phyloP scores from a whole-genome alignment of 2,888 invertebrate genomes.

The Parnassius apollo region DNA sequence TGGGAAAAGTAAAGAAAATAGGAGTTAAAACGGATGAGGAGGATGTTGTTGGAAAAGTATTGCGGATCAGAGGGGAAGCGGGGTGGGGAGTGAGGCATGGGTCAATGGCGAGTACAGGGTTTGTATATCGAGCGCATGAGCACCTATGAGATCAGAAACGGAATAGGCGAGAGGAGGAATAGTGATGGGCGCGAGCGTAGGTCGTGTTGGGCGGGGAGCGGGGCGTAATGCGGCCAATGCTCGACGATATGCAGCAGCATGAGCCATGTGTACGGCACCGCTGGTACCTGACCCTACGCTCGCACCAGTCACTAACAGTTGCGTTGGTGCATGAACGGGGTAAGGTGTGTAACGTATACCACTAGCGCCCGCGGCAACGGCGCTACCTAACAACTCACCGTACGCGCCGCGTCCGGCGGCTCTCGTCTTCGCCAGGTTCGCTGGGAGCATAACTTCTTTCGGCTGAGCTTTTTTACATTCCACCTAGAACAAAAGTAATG shows the following conservation, averaged over 20 bases:
- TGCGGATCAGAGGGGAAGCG: constrained; percentile 77
- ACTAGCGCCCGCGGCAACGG: constrained; percentile 80
- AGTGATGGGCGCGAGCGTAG: constrained; percentile 62
- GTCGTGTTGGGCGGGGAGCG: constrained; percentile 61
- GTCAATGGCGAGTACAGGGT: constrained; percentile 85
- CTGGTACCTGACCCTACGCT: constrained; percentile 56
- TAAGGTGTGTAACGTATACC: constrained; percentile 84
- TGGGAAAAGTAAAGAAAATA: constrained; percentile 11
- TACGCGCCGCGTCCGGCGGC: constrained; percentile 97
- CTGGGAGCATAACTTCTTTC: constrained; percentile 99
- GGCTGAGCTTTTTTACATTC: constrained; percentile 99
- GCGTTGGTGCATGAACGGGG: constrained; percentile 79
- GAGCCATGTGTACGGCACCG: constrained; percentile 57
- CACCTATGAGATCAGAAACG: constrained; percentile 82
- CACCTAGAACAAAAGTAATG: constrained; percentile 85
- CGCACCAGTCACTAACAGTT: constrained; percentile 66
- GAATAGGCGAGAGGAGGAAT: constrained; percentile 74
- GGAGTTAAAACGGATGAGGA: constrained; percentile 65
- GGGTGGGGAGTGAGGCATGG: constrained; percentile 82
- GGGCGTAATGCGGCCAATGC: constrained; percentile 71
- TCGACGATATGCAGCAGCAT: constrained; percentile 66
- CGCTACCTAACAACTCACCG: constrained; percentile 97
- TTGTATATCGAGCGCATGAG: constrained; percentile 86
- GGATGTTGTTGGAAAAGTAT: constrained; percentile 76
- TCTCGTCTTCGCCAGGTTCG: constrained; percentile 96